Conservation (phyloP, 2,797 vertebrate genomes). For the Dromococcyx pavoninus region DNA sequence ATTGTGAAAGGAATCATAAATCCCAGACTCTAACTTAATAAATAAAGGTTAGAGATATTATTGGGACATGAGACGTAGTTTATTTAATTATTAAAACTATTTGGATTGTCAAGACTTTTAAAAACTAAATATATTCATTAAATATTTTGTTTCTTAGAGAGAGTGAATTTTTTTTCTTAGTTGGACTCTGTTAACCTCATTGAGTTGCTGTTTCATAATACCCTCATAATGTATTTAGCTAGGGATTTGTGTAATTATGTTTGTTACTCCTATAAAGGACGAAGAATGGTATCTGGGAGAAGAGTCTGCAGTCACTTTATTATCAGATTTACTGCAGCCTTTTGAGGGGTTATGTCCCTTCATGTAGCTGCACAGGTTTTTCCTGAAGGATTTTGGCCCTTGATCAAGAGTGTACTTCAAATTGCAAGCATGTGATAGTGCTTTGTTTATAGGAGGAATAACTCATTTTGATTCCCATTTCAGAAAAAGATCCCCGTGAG, state of each 20-base stretch:
- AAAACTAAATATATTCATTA: background rate
- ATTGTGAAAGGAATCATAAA: constrained; percentile 37
- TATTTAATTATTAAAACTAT: background rate
- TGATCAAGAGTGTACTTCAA: background rate
- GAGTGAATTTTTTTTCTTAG: background rate
- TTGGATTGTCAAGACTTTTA: background rate
- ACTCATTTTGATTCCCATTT: background rate
- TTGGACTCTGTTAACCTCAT: background rate
- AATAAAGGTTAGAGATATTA: background rate
- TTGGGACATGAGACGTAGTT: background rate
- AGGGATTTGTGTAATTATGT: background rate
- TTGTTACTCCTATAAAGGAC: background rate
- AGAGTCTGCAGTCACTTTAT: background rate
- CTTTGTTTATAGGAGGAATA: background rate
- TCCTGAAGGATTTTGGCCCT: background rate
- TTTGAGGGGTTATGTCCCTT: background rate
- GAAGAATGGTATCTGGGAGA: background rate
- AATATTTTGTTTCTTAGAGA: background rate
- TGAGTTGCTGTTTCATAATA: background rate
- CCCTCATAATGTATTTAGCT: background rate
- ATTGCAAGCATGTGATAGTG: background rate
- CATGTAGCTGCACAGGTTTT: background rate
- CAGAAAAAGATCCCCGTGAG: background rate
- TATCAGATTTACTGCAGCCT: background rate
- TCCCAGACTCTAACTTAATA: background rate